These are phyloP conservation scores for Myopa tessellatipennis DNA, from an alignment of 2,888 invertebrate species.

Conservation along the genomic window DNA sequence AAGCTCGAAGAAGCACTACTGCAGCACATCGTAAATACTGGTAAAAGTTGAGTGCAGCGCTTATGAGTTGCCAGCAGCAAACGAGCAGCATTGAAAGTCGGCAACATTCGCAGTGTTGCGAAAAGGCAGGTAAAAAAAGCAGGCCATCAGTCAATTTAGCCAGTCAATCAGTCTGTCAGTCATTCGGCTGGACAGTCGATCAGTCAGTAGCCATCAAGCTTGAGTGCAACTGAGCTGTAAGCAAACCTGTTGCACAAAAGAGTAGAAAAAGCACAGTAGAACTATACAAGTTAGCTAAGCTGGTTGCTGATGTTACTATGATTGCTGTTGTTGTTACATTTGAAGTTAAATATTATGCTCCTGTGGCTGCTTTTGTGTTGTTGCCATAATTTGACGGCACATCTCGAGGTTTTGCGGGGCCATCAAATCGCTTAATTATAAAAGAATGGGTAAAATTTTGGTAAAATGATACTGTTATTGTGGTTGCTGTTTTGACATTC, in stretches of 20 bases:
- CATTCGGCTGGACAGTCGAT: background rate
- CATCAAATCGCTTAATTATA: conserved; percentile 29
- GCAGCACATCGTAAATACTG: no score
- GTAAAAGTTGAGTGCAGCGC: no score
- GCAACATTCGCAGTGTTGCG: no score
- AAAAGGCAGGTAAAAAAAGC: background rate
- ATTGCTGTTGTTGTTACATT: background rate
- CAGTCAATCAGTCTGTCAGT: background rate
- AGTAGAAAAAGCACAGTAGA: background rate
- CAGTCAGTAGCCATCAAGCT: background rate
- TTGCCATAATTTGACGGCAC: background rate
- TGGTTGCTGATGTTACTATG: background rate
- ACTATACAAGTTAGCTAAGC: background rate
- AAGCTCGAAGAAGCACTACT: background rate
- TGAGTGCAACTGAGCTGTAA: background rate
- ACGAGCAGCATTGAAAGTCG: background rate
- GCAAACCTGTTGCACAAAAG: background rate
- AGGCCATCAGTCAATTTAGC: background rate
- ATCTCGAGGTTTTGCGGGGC: conserved; percentile 9
- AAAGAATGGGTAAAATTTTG: background rate
- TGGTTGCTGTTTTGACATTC: background rate
- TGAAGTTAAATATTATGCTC: no score
- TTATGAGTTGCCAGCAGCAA: no score
- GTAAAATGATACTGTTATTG: background rate
- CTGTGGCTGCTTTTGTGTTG: no score